Evolutionary conservation across 2,888 invertebrate species (phyloP), one percentile per base, ranked within the genome.

Genomic region (Eupithecia centaureata): DNA sequence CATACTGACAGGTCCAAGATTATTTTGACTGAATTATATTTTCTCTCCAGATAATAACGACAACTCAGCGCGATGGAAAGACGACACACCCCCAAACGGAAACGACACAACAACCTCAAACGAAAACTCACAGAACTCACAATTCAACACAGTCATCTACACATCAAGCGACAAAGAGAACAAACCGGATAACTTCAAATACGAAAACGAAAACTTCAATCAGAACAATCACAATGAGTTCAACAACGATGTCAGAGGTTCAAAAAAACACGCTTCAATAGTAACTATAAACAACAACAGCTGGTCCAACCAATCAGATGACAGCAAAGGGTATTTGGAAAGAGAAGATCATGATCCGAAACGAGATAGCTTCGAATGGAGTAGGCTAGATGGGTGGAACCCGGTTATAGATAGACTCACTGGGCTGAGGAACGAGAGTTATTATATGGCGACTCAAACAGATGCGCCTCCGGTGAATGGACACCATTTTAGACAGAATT

Each of bases 381-480:
- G 94, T 74, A 87, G 94, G 2, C 83, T 95, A 74, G 95, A 95
- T 65, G 95, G 95, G 0, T 96, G 96, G 96, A 98, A 98, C 89
- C 97, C 98, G 72, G 97, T 98, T 69, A 95, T 98, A 81, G 98
- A 98, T 84, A 94, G 98, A 82, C 92, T 98, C 81, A 97, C 97
- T 61, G 95, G 95, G 15, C 85, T 98, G 67, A 94, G 98, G 68
- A 98, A 98, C 82, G 98, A 98, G 85, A 98, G 98, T 82, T 98
- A 98, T 83, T 98, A 97, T 81, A 95, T 97, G 94, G 97, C 97
- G 79, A 96, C 95, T 52, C 95, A 95, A 77, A 94, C 94, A 30
- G 95, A 94, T 2, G 94, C 68, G 18, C 95, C 96, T 5, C 76
- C 79, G 1, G 93, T 94, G 62, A 94, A 94, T 67, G 92, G 91